A percentile compares a stretch with the other conserved stretches of the same genome.
Evolutionary conservation across 2,888 invertebrate genomes (phyloP).

Genomic region (Ceramica pisi): DNA sequence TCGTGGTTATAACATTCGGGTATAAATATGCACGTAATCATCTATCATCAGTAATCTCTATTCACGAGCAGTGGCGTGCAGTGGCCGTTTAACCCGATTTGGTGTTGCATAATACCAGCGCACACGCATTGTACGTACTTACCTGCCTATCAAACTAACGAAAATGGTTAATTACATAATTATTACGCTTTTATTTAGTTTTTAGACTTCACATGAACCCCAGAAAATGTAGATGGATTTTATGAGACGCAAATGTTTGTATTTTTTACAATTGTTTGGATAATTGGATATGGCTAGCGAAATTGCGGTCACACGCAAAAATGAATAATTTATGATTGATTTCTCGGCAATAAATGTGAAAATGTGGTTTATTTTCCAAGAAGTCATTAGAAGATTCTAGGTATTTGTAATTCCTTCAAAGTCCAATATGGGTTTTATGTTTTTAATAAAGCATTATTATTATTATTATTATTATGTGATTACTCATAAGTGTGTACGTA

Average conservation of each 20-base stretch:
- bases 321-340: neutral
- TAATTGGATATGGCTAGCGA: neutral
- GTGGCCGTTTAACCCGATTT: constrained; percentile 67
- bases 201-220: neutral
- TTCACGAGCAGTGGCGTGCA: constrained; percentile 54
- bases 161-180: neutral
- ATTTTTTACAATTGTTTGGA: neutral
- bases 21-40: neutral
- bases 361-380: neutral
- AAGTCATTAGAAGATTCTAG: neutral
- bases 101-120: constrained; percentile 65
- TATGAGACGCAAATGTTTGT: neutral
- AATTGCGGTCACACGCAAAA: neutral
- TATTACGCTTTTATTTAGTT: neutral
- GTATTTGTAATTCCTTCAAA: neutral
- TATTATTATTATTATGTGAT: no score
- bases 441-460: no score
- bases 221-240: no score
- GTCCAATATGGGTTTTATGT: neutral
- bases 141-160: neutral
- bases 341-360: neutral
- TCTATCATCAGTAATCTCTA: constrained; percentile 37
- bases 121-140: constrained; percentile 12
- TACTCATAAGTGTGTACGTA: neutral
- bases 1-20: neutral